A percentile compares a stretch with the other conserved stretches of the same genome.
Conservation (phyloP, 30 jellyfish, hydroid and myxozoan genomes). For the Hydractinia symbiolongicarpus region DNA sequence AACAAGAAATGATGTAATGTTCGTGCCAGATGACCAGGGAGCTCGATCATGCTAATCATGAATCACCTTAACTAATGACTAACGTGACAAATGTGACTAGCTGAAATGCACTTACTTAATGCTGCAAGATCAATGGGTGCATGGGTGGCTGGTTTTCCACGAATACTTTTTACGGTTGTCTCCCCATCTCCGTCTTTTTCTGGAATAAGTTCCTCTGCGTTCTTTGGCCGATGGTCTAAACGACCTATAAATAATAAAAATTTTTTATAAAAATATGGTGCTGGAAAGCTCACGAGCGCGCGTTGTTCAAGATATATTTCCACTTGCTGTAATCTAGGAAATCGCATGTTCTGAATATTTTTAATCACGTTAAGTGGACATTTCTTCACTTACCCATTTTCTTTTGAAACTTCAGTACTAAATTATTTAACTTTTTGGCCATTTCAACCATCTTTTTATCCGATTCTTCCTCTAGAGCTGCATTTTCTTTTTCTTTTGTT, state of each 20-base stretch:
- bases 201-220: background rate
- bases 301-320: background rate
- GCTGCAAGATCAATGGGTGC: constrained; percentile 35
- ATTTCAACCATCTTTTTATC: constrained; percentile 82
- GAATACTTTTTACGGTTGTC: constrained; percentile 37
- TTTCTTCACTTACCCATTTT: constrained; percentile 67
- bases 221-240: background rate
- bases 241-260: background rate
- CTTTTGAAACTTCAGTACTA: constrained; percentile 76
- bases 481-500: constrained; percentile 40
- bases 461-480: constrained; percentile 63
- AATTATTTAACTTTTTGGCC: constrained; percentile 81
- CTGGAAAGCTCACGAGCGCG: background rate
- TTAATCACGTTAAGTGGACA: background rate
- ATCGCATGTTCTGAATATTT: background rate
- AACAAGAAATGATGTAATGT: too few species aligned
- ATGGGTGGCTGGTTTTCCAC: constrained; percentile 34
- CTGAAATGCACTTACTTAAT: constrained; percentile 12
- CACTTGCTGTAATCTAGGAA: background rate
- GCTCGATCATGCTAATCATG: too few species aligned
- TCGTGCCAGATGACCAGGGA: too few species aligned
- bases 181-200: constrained; percentile 29
- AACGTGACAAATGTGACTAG: too few species aligned
- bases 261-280: too few species aligned
- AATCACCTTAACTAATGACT: too few species aligned